Evolutionary conservation across 92 coral and sea anemone species (phyloP).

Genomic region (Heliopora coerulea): DNA sequence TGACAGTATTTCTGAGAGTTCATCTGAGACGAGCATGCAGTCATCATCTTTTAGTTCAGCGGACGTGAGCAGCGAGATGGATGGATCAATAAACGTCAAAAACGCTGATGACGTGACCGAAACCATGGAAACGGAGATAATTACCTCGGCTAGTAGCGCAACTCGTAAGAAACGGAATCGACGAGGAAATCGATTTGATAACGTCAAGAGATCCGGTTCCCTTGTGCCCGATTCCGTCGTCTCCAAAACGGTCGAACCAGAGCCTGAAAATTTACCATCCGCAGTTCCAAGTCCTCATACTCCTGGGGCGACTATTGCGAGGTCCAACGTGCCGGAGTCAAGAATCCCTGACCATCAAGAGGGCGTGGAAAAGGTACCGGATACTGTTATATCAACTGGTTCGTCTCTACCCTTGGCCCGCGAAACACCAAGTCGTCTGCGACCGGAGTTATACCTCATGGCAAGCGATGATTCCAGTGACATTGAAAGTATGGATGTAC

Average conservation of each 20-base stretch:
- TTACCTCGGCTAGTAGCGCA: neutral
- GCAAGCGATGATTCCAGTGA: conserved; percentile 20
- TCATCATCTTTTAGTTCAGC: conserved; percentile 20
- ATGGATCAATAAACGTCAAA: neutral
- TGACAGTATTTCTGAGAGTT: conserved; percentile 14
- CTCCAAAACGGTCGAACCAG: neutral
- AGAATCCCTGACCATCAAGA: neutral
- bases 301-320: conserved; percentile 10
- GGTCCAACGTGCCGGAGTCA: neutral
- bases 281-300: neutral
- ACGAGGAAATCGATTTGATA: conserved; percentile 38
- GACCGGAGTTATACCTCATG: conserved; percentile 33
- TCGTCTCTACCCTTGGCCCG: neutral
- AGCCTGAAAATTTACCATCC: conserved; percentile 1
- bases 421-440: neutral
- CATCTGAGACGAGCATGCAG: conserved; percentile 34
- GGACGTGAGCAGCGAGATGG: conserved; percentile 24
- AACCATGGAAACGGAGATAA: neutral
- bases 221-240: conserved; percentile 34
- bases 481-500: neutral
- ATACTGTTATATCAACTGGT: neutral
- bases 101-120: neutral
- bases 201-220: conserved; percentile 30
- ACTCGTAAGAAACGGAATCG: conserved; percentile 14
- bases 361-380: neutral